These are phyloP conservation scores for Neomorphus geoffroyi DNA, from an alignment of 2,797 vertebrate genomes.

Conservation along the genomic window DNA sequence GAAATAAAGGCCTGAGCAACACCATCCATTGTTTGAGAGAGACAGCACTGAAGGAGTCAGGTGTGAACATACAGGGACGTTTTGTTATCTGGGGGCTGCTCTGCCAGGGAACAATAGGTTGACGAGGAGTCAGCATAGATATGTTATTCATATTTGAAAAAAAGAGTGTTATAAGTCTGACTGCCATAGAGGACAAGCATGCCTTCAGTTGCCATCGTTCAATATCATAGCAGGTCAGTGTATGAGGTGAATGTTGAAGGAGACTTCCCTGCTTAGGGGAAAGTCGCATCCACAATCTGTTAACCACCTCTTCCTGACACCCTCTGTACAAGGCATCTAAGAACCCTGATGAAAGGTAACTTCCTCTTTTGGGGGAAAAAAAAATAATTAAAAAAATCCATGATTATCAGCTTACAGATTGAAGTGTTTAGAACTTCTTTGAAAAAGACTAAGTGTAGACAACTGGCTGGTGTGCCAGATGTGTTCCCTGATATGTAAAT, in stretches of 20 bases:
- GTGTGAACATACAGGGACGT: not conserved
- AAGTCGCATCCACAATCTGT: not conserved
- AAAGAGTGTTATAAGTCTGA: not conserved
- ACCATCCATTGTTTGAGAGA: not conserved
- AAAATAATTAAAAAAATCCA: not conserved
- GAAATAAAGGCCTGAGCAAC: not conserved
- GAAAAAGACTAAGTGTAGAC: not conserved
- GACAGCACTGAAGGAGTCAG: not conserved
- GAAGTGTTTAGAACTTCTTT: not conserved
- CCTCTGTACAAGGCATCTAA: not conserved
- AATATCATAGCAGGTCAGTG: not conserved
- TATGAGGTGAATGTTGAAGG: not conserved
- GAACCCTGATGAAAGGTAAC: not conserved
- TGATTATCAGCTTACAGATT: rapidly evolving
- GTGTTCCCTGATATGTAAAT: not conserved
- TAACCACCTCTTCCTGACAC: not conserved
- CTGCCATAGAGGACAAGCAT: rapidly evolving
- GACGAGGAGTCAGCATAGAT: not conserved
- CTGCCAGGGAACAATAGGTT: not conserved
- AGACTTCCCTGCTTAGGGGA: not conserved
- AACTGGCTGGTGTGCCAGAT: not conserved
- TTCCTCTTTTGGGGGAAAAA: not conserved
- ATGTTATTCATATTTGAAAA: not conserved
- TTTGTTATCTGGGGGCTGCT: not conserved
- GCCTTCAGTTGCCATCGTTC: not conserved